A percentile compares a stretch with the other conserved stretches of the same genome.
These are phyloP conservation scores for Plebejus argus DNA, from an alignment of 2,888 invertebrate species.

Conservation along the genomic window DNA sequence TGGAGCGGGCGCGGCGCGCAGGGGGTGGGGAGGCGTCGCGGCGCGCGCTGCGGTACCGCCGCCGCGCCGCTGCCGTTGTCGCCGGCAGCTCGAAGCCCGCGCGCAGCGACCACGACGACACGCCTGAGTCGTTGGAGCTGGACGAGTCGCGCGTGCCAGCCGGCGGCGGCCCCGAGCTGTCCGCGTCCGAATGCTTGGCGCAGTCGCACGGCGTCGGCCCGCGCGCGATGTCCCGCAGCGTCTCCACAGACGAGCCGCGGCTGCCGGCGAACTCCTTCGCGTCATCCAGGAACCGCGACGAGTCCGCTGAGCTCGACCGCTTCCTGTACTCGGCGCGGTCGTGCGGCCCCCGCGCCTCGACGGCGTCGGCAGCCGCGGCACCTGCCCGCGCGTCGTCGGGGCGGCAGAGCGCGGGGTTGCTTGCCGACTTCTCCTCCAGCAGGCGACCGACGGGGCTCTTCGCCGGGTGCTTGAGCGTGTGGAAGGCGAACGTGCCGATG, in stretches of 20 bases:
- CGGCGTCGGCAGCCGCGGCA: conserved; percentile 36
- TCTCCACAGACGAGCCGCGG: conserved; percentile 73
- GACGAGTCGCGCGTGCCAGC: conserved; percentile 88
- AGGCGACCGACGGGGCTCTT: conserved; percentile 55
- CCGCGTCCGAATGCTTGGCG: conserved; percentile 64
- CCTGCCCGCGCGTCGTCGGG: conserved; percentile 46
- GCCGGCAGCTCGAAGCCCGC: conserved; percentile 82
- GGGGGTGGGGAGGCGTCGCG: conserved; percentile 78
- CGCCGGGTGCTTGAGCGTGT: conserved; percentile 62
- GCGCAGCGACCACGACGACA: conserved; percentile 83
- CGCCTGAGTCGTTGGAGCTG: conserved; percentile 91
- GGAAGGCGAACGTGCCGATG: conserved; percentile 73
- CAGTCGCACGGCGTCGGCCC: conserved; percentile 65
- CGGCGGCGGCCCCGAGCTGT: conserved; percentile 74
- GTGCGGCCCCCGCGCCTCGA: conserved; percentile 37
- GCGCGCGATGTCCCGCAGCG: conserved; percentile 62
- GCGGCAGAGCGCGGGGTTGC: conserved; percentile 84
- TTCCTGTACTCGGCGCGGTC: conserved; percentile 65
- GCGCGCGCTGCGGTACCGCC: conserved; percentile 79
- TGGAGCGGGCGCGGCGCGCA: conserved; percentile 65
- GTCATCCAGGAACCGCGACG: conserved; percentile 84
- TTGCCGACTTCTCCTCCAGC: conserved; percentile 83
- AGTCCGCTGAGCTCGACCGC: conserved; percentile 88
- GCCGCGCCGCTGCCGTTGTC: conserved; percentile 76
- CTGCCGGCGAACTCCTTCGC: conserved; percentile 79